Percentiles rank a stretch among this genome's conserved stretches.
These are phyloP conservation scores for Calyptommatus sinebrachiatus DNA, from an alignment of 2,113 vertebrate genomes.

Conservation along the genomic window DNA sequence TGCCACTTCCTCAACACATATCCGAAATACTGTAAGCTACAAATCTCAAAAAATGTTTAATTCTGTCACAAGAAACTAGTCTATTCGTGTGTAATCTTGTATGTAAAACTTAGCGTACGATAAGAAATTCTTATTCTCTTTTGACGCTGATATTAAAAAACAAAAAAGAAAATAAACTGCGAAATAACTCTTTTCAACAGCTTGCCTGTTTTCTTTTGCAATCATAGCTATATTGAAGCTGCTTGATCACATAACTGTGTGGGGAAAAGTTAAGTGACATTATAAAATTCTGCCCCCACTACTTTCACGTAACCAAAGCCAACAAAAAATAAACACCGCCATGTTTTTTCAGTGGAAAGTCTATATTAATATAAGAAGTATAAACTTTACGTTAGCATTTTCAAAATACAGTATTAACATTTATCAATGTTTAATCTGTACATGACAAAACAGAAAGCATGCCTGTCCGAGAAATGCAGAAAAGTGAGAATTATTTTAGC, in stretches of 20 bases:
- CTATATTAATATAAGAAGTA: neutral
- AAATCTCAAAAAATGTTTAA: neutral
- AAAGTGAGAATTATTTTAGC: neutral
- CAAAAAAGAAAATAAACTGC: neutral
- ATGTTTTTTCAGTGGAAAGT: neutral
- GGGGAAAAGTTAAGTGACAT: neutral
- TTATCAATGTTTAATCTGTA: neutral
- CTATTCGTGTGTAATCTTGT: neutral
- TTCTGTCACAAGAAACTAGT: neutral
- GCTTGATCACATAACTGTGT: neutral
- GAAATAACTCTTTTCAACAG: neutral
- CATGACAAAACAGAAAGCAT: neutral
- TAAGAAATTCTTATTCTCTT: neutral
- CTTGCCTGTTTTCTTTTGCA: neutral
- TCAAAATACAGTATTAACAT: neutral
- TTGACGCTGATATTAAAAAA: neutral
- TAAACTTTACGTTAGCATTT: neutral
- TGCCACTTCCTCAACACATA: neutral
- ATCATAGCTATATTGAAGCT: neutral
- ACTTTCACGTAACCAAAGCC: neutral
- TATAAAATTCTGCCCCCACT: neutral
- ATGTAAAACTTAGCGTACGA: neutral
- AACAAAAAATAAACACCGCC: neutral
- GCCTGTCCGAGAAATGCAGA: neutral
- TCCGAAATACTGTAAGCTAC: neutral